A percentile compares a stretch with the other conserved stretches of the same genome.
Evolutionary conservation across 2,797 vertebrate genomes (phyloP).

Genomic region (Steatocranus sp.): DNA sequence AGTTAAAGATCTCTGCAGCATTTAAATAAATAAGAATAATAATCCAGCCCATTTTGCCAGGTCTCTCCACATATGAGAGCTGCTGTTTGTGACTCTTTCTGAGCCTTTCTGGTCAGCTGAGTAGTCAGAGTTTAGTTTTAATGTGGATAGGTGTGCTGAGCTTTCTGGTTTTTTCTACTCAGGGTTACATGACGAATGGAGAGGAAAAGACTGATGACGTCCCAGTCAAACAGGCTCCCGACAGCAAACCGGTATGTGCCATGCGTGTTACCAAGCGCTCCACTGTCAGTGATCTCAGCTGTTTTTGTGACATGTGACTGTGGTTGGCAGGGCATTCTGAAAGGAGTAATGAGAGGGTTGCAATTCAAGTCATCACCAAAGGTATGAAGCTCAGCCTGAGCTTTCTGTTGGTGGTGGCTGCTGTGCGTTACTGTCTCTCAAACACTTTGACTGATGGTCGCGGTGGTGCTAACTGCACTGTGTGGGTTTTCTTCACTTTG

Average conservation of each 20-base stretch:
- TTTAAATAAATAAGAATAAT: not conserved
- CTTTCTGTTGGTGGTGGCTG: not conserved
- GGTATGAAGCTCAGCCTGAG: conserved; percentile 17
- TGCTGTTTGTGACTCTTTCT: not conserved
- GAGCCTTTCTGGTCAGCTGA: not conserved
- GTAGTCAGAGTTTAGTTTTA: not conserved
- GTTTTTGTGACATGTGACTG: conserved; percentile 22
- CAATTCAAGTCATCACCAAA: conserved; percentile 44
- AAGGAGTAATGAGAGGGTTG: conserved; percentile 45
- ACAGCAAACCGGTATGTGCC: conserved; percentile 34
- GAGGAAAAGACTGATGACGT: not conserved
- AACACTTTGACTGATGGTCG: not conserved
- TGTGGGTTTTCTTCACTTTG: not conserved
- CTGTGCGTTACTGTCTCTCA: not conserved
- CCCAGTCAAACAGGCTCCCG: conserved; percentile 12
- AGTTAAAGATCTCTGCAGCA: not conserved
- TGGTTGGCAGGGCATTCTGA: conserved; percentile 38
- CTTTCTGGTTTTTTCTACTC: not conserved
- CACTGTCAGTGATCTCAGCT: not conserved
- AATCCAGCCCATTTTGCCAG: not conserved
- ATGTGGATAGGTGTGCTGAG: not conserved
- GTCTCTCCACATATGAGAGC: not conserved
- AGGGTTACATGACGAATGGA: conserved; percentile 31
- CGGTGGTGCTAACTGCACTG: not conserved
- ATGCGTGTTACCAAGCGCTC: not conserved